Conservation (phyloP, 2,888 invertebrate species). For the Osedax fenrisi region DNA sequence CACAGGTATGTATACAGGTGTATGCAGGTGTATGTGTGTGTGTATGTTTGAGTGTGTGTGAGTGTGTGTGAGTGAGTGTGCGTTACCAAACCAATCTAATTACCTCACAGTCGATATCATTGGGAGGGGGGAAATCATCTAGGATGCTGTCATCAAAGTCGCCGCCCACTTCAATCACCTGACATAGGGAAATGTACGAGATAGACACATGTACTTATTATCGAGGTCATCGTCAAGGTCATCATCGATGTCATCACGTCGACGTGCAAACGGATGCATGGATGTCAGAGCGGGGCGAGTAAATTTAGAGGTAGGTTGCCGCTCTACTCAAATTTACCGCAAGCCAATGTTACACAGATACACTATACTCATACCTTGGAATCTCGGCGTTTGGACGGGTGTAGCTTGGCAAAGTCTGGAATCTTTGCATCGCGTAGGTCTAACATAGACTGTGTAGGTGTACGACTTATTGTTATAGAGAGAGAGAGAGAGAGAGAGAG, state of each 20-base stretch:
- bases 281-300: too few species aligned
- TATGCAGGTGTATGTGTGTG: background rate
- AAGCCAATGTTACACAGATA: too few species aligned
- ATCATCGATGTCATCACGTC: too few species aligned
- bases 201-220: too few species aligned
- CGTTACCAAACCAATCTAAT: background rate
- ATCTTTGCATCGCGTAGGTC: background rate
- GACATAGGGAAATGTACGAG: too few species aligned
- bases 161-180: background rate
- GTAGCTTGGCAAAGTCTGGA: background rate
- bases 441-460: background rate
- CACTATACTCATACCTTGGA: background rate
- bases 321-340: too few species aligned
- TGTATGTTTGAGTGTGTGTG: background rate
- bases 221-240: too few species aligned
- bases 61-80: background rate
- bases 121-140: too few species aligned
- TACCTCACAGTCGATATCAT: background rate
- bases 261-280: too few species aligned
- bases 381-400: background rate
- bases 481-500: conserved; percentile 23
- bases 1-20: background rate
- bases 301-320: too few species aligned
- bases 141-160: background rate
- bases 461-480: background rate